Percentiles rank a stretch among this genome's conserved stretches.
Conservation (phyloP, 2,113 vertebrate genomes). For the Mastomys natalensis region DNA sequence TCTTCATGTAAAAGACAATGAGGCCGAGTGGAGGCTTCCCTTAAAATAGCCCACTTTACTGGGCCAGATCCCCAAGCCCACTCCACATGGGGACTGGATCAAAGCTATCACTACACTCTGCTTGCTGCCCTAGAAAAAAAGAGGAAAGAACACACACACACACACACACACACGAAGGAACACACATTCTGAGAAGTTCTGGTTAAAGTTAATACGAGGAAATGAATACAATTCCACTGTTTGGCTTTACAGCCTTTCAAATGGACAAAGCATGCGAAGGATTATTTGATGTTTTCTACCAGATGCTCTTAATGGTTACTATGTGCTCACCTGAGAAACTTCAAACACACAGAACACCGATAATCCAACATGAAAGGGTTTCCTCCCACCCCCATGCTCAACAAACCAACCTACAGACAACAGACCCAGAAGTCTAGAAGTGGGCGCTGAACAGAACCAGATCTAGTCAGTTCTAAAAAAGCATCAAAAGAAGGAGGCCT, state of each 20-base stretch:
- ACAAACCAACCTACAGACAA: not conserved
- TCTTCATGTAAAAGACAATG: slow-evolving; percentile 48
- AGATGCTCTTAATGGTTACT: not conserved
- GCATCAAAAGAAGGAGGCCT: not conserved
- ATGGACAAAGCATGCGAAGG: not conserved
- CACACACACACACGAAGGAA: not conserved
- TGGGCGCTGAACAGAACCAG: slow-evolving; percentile 17
- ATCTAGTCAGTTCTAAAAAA: not conserved
- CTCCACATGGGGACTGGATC: slow-evolving; percentile 41
- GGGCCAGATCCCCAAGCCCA: slow-evolving; percentile 74
- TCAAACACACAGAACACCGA: slow-evolving; percentile 28
- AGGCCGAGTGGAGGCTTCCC: not conserved
- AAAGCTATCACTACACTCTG: not conserved
- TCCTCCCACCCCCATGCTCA: not conserved
- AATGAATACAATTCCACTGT: slow-evolving; percentile 18
- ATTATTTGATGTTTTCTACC: not conserved
- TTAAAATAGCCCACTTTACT: slow-evolving; percentile 71
- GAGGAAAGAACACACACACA: not conserved
- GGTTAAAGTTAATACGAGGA: slow-evolving; percentile 36
- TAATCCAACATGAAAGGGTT: not conserved
- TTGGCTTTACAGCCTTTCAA: slow-evolving; percentile 30
- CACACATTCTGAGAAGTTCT: not conserved
- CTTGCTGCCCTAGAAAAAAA: slow-evolving; percentile 64
- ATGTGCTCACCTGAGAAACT: not conserved
- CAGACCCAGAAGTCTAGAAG: slow-evolving; percentile 30